A percentile compares a stretch with the other conserved stretches of the same genome.
Conservation (phyloP, 2,888 invertebrate species). For the Pyrgus malvae region DNA sequence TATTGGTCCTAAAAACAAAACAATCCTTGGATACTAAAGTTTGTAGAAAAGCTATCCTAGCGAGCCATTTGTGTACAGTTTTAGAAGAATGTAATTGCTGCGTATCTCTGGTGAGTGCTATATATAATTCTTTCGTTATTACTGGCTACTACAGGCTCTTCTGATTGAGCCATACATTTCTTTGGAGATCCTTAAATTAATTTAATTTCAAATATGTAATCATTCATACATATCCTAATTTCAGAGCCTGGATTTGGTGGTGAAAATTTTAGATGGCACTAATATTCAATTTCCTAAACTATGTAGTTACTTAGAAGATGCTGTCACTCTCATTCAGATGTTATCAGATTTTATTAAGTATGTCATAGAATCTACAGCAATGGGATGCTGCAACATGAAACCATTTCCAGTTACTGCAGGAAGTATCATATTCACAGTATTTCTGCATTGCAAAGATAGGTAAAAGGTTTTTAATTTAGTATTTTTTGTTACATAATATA, state of each 20-base stretch:
- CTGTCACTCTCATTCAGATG: conserved; percentile 49
- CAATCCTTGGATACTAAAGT: conserved; percentile 38
- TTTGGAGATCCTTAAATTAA: too few relatives aligned
- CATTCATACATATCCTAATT: too few relatives aligned
- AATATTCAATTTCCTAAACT: conserved; percentile 41
- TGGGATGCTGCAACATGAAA: conserved; percentile 50
- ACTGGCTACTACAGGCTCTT: not conserved
- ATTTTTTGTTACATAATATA: too few relatives aligned
- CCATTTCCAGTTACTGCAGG: conserved; percentile 56
- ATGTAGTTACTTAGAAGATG: conserved; percentile 50
- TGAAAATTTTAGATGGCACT: conserved; percentile 41
- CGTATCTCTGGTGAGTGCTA: conserved; percentile 52
- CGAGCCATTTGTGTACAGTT: conserved; percentile 43
- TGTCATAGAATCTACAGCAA: conserved; percentile 47
- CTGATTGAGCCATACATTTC: too few relatives aligned
- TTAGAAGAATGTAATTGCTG: conserved; percentile 54
- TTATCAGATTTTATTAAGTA: conserved; percentile 53
- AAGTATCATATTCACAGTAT: conserved; percentile 61
- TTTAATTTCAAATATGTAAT: too few relatives aligned
- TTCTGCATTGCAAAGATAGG: conserved; percentile 77
- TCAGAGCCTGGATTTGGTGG: conserved; percentile 54
- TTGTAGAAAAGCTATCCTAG: conserved; percentile 40
- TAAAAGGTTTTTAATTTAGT: conserved; percentile 35
- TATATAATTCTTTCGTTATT: not conserved
- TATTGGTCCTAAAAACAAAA: conserved; percentile 51